Percentiles rank a stretch among this genome's conserved stretches.
Evolutionary conservation across 2,113 vertebrate genomes (phyloP).

Genomic region (Lynx canadensis): DNA sequence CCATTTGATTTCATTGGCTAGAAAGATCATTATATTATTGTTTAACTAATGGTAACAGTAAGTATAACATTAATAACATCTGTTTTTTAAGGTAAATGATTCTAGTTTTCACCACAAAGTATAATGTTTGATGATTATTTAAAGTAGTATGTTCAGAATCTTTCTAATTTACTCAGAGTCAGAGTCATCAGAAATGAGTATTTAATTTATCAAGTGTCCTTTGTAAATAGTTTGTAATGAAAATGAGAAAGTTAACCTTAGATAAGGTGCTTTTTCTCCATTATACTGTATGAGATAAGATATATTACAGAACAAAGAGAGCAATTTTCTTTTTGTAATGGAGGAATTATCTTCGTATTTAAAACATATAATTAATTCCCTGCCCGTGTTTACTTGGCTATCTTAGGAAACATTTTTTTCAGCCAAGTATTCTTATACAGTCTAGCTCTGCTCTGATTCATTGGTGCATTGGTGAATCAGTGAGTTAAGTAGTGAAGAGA

Average conservation of each 20-base stretch:
- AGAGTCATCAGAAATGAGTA: constrained; percentile 39
- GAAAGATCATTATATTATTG: background rate
- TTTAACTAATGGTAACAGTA: background rate
- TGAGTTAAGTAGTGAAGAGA: constrained; percentile 25
- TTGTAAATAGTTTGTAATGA: constrained; percentile 37
- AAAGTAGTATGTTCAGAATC: background rate
- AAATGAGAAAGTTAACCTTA: constrained; percentile 36
- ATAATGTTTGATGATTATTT: background rate
- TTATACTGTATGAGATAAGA: background rate
- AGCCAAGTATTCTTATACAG: background rate
- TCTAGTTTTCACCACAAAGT: background rate
- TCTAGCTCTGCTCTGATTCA: constrained; percentile 12
- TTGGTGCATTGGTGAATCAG: constrained; percentile 26
- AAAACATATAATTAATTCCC: constrained; percentile 42
- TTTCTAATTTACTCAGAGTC: background rate
- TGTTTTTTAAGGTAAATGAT: constrained; percentile 39
- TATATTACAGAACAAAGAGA: constrained; percentile 38
- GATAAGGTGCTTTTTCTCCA: background rate
- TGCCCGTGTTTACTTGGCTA: constrained; percentile 11
- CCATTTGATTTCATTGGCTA: background rate
- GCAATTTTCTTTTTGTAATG: constrained; percentile 31
- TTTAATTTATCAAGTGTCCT: background rate
- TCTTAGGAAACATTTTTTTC: constrained; percentile 44
- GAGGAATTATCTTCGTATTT: constrained; percentile 32
- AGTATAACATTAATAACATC: background rate